phyloP scores from a whole-genome alignment of 2,113 vertebrate species.

The Crypturellus undulatus region DNA sequence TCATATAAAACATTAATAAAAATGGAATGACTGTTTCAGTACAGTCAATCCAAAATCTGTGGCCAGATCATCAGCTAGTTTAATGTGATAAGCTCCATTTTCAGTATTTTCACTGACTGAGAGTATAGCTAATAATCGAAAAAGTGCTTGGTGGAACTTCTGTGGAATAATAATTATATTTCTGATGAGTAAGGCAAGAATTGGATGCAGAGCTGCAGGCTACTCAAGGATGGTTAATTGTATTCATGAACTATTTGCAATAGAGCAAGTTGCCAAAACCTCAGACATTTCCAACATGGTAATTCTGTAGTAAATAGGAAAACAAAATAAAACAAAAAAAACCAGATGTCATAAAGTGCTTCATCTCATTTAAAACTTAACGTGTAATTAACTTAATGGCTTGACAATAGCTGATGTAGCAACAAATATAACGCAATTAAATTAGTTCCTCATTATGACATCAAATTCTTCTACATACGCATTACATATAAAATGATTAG shows the following conservation, averaged over 20 bases:
- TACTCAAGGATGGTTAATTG: conserved; percentile 60
- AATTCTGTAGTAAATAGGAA: conserved; percentile 55
- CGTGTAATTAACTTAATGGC: conserved; percentile 65
- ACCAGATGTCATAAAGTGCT: conserved; percentile 63
- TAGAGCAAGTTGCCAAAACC: conserved; percentile 63
- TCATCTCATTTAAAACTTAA: conserved; percentile 61
- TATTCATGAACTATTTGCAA: conserved; percentile 69
- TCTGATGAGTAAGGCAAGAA: neutral
- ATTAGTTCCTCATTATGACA: conserved; percentile 46
- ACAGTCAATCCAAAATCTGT: neutral
- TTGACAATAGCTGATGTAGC: conserved; percentile 63
- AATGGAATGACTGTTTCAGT: neutral
- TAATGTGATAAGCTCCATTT: neutral
- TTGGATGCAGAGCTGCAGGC: conserved; percentile 54
- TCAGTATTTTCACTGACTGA: neutral
- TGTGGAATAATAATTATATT: neutral
- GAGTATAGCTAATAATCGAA: neutral
- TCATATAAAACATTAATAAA: neutral
- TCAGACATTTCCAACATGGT: conserved; percentile 59
- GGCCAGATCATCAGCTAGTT: neutral
- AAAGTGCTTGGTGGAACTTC: neutral
- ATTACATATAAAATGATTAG: neutral
- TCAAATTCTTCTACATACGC: conserved; percentile 11
- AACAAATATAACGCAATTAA: conserved; percentile 60
- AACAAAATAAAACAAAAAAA: neutral